phyloP scores from a whole-genome alignment of 1,140 invertebrate species.

The Ganaspis sp. region DNA sequence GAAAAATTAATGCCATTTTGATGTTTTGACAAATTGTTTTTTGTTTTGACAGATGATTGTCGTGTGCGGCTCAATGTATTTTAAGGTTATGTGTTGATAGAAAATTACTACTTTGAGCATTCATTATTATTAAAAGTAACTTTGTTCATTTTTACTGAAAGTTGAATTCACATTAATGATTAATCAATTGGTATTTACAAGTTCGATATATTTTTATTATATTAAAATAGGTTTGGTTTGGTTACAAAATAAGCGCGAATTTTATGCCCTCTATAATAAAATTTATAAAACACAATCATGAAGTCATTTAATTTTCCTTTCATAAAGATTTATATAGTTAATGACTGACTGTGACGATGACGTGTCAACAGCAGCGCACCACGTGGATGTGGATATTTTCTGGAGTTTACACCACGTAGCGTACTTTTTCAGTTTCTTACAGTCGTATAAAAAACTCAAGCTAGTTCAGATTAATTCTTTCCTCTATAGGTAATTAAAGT shows the following conservation, averaged over 20 bases:
- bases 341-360: slow-evolving; percentile 23
- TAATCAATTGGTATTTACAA: too few species aligned
- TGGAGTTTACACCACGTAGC: not conserved
- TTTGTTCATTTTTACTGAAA: too few species aligned
- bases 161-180: too few species aligned
- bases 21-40: too few species aligned
- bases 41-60: too few species aligned
- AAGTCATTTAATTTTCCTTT: not conserved
- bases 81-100: not conserved
- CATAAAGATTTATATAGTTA: not conserved
- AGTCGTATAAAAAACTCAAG: not conserved
- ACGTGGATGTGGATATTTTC: slow-evolving; percentile 15
- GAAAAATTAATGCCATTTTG: too few species aligned
- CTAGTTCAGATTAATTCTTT: not conserved
- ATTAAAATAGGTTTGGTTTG: too few species aligned
- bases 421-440: not conserved
- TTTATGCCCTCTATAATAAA: not conserved
- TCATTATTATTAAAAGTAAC: too few species aligned
- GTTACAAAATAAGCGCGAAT: too few species aligned
- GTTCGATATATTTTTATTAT: too few species aligned
- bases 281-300: not conserved
- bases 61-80: not conserved
- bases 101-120: too few species aligned
- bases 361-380: slow-evolving; percentile 26
- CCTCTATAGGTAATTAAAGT: not conserved